A percentile compares a stretch with the other conserved stretches of the same genome.
These are phyloP conservation scores for Drosophila paramelanica DNA, from an alignment of 2,888 invertebrate species.

Conservation along the genomic window DNA sequence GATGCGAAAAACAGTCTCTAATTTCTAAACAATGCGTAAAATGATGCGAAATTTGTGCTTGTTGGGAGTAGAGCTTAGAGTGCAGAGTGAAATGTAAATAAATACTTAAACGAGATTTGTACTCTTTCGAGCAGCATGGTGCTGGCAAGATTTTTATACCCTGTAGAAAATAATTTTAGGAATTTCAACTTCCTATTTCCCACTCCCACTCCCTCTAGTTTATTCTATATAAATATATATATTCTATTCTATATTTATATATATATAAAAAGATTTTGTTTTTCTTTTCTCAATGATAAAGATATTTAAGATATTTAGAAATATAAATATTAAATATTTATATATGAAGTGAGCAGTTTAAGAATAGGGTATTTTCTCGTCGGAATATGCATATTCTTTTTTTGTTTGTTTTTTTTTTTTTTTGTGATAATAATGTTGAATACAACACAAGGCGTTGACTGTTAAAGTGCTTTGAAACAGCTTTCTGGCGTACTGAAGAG, in stretches of 20 bases:
- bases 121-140: slow-evolving; percentile 4
- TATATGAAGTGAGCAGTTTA: no score
- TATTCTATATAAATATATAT: no score
- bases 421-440: slow-evolving; percentile 48
- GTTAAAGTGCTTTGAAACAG: slow-evolving; percentile 55
- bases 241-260: no score
- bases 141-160: slow-evolving; percentile 27
- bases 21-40: slow-evolving; percentile 42
- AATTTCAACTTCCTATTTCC: no score
- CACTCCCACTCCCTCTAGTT: no score
- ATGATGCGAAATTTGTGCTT: slow-evolving; percentile 21
- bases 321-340: no score
- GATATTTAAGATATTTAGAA: no score
- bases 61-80: neutral
- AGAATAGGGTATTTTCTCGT: neutral
- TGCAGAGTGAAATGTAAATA: slow-evolving; percentile 52
- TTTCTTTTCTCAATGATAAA: no score
- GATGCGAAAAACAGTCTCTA: slow-evolving; percentile 10
- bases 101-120: slow-evolving; percentile 42
- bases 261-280: no score
- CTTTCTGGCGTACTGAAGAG: slow-evolving; percentile 33
- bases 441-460: slow-evolving; percentile 64
- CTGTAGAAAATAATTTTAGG: no score
- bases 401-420: neutral
- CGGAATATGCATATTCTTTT: neutral